Evolutionary conservation across 2,797 vertebrate species (phyloP).

Genomic region (Oceanodroma leucorhoa): DNA sequence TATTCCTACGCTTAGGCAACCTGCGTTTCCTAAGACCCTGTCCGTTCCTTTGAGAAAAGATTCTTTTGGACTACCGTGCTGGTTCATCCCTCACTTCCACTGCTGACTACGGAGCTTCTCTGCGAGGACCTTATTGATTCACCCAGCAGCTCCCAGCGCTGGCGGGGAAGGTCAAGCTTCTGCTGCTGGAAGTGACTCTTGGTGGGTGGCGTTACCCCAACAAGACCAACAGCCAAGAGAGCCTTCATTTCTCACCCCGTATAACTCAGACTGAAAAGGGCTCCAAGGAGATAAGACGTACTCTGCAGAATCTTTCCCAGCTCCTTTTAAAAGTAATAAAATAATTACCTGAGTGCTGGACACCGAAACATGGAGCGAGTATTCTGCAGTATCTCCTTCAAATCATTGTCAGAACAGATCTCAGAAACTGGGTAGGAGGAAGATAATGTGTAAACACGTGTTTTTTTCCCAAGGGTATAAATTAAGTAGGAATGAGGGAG

Average conservation of each 20-base stretch:
- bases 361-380: accelerated
- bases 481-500: neutral
- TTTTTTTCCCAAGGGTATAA: neutral
- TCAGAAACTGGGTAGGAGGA: neutral
- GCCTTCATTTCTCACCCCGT: neutral
- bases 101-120: accelerated
- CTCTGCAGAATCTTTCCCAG: neutral
- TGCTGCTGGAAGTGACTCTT: neutral
- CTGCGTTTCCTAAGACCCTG: neutral
- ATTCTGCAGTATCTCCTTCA: neutral
- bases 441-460: neutral
- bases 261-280: neutral
- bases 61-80: neutral
- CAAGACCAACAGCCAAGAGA: neutral
- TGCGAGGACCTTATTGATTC: neutral
- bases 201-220: neutral
- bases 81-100: neutral
- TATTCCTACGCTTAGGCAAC: neutral
- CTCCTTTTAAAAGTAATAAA: neutral
- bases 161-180: accelerated
- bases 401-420: neutral
- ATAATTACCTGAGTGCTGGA: neutral
- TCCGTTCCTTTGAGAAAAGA: neutral
- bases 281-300: neutral
- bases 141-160: neutral